Base-by-base conservation (phyloP, 2,888 invertebrate species). In the Sphaerophoria taeniata region DNA sequence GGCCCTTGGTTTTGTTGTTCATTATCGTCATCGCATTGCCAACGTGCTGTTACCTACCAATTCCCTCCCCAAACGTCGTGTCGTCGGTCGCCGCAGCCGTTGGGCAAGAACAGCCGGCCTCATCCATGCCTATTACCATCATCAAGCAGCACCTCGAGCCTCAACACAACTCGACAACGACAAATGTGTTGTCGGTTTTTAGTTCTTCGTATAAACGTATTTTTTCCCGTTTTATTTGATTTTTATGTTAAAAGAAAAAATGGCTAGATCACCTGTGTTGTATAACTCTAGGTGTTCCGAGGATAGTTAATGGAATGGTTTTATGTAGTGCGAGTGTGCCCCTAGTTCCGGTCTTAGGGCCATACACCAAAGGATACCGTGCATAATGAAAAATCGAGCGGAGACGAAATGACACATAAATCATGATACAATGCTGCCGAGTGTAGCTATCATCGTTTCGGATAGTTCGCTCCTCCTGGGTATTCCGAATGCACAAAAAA, bases 351-450 rank as follows among this genome's bases (percentile, higher is more conserved):
- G 84, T 81, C 85, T 76, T 81, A 12, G 33, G 69, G 70, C 47
- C 65, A 58, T 47, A 67, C 76, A 85, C 69, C 75, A 85, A 85
- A 85, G 85, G 85, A 85, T 70, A 56, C 85, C 85, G 85, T 73
- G 77, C 76, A 73, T 85, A 85, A 77, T 85, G 81, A 85, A 81
- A 85, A 85, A 85, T 85, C 81, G 85, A 81, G 85, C 85, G 85
- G 85, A 85, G 85, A 81, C 81, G 81, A 70, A 65, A 77, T 72
- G 85, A 70, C 81, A 73, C 85, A 81, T 85, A 85, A 85, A 85
- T 85, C 85, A 85, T 81, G 81, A 60, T 65, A 73, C 81, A 63
- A 14, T 47, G 47, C 60, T 45, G 76, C 73, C 76, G 76, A 85
- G 80, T 75, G 67, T 72, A 80, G 76, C 81, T 76, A 73, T 85